phyloP scores from a whole-genome alignment of 2,888 invertebrate genomes.

The Capitulum mitella region DNA sequence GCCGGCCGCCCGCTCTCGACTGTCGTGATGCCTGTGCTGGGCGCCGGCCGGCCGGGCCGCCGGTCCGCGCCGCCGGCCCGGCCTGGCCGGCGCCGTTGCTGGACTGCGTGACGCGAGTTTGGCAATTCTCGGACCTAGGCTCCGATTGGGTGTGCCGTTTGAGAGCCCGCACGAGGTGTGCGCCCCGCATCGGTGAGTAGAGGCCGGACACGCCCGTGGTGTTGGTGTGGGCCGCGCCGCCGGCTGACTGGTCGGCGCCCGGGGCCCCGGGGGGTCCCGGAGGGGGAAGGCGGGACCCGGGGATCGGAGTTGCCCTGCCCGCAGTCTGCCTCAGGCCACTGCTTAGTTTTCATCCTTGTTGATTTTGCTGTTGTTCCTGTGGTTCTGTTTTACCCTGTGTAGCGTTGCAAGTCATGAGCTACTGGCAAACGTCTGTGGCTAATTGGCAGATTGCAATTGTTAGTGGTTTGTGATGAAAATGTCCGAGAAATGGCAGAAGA shows the following conservation, averaged over 20 bases:
- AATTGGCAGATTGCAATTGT: background rate
- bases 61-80: background rate
- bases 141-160: constrained; percentile 13
- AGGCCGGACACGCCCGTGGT: background rate
- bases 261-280: too few species aligned
- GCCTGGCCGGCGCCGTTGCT: background rate
- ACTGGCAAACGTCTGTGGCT: background rate
- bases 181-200: constrained; percentile 2
- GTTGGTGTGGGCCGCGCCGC: background rate
- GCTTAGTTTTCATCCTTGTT: background rate
- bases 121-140: constrained; percentile 15
- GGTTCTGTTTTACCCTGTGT: background rate
- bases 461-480: background rate
- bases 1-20: too few species aligned
- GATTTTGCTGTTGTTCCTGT: background rate
- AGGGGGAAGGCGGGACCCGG: too few species aligned
- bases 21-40: too few species aligned
- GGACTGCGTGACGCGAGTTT: constrained; percentile 19
- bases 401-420: background rate
- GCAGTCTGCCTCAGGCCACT: too few species aligned
- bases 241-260: background rate
- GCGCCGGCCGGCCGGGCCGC: background rate
- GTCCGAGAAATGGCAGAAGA: background rate
- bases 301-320: too few species aligned
- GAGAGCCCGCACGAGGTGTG: background rate